A percentile compares a stretch with the other conserved stretches of the same genome.
phyloP scores from a whole-genome alignment of 1,140 invertebrate genomes.

The Amyelois transitella region DNA sequence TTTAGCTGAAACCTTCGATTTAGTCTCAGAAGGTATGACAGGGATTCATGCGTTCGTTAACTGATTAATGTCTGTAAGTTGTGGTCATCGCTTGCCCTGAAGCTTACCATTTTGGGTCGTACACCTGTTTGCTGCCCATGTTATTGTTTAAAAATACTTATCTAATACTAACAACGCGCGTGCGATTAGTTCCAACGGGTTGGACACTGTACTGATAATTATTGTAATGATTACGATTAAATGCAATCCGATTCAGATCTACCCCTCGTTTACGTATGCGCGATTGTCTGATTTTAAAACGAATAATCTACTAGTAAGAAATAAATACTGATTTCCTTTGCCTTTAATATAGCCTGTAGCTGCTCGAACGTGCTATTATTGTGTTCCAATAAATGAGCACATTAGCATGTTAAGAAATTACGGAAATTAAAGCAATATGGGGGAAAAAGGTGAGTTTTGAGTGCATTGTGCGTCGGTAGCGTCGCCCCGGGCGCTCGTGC shows the following conservation, averaged over 20 bases:
- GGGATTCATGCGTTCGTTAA: too few relatives aligned
- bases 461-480: conserved; percentile 43
- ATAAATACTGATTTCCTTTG: conserved; percentile 25
- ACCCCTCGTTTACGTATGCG: neutral
- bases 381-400: conserved; percentile 10
- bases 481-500: conserved; percentile 54
- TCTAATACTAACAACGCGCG: neutral
- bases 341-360: conserved; percentile 17
- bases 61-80: too few relatives aligned
- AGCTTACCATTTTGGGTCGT: too few relatives aligned
- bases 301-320: neutral
- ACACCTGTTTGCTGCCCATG: too few relatives aligned
- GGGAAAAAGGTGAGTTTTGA: conserved; percentile 19
- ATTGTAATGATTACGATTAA: neutral
- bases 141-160: neutral
- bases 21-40: too few relatives aligned
- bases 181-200: neutral
- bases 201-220: neutral
- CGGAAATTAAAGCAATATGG: conserved; percentile 15
- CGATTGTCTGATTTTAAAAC: neutral
- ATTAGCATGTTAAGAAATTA: conserved; percentile 18
- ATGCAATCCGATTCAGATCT: neutral
- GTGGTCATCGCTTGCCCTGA: too few relatives aligned
- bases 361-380: conserved; percentile 11
- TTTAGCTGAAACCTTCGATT: too few relatives aligned